Evolutionary conservation across 2,888 invertebrate species (phyloP).

Genomic region (Heliconius ethilla): DNA sequence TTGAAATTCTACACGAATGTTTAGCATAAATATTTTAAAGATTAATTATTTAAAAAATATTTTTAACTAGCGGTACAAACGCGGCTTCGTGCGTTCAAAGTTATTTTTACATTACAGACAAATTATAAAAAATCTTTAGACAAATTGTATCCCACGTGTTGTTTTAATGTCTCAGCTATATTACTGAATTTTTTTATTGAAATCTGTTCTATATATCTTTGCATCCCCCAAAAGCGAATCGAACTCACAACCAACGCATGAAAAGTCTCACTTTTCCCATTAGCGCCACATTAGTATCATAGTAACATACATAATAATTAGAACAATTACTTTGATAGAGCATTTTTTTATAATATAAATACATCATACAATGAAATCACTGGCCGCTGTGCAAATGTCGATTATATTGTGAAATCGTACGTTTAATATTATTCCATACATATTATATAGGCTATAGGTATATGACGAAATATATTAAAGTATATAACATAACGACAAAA

Average conservation of each 20-base stretch:
- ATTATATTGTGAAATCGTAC: constrained; percentile 15
- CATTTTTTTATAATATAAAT: neutral
- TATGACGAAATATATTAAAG: neutral
- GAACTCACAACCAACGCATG: neutral
- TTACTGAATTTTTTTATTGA: no score
- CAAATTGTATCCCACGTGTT: no score
- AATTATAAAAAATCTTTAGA: no score
- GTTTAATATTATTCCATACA: neutral
- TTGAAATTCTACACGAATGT: constrained; percentile 3
- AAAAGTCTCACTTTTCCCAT: neutral
- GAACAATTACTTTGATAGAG: neutral
- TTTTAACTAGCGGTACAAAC: no score
- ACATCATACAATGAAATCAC: constrained; percentile 2
- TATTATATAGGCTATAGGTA: neutral
- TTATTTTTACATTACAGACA: no score
- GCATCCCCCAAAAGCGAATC: no score
- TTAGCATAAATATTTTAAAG: neutral
- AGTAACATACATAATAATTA: neutral
- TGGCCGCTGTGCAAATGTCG: neutral
- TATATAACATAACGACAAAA: neutral
- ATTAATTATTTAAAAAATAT: neutral
- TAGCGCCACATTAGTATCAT: neutral
- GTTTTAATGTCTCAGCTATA: no score
- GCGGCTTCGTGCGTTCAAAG: no score
- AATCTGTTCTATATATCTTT: no score